These are phyloP conservation scores for Coluber constrictor DNA, from an alignment of 2,797 vertebrate species.

Conservation along the genomic window DNA sequence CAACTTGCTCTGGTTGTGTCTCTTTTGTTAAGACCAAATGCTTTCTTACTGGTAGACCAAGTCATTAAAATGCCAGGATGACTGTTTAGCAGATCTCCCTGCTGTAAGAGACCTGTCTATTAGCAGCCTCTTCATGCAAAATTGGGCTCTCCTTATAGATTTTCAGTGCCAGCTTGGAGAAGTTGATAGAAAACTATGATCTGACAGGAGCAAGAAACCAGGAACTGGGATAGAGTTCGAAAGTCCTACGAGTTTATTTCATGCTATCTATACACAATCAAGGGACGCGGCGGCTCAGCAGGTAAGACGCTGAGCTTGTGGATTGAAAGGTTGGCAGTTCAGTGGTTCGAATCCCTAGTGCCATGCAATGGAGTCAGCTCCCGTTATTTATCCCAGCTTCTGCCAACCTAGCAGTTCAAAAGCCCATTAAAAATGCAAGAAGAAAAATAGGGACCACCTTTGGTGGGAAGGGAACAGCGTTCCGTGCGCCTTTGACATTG, in stretches of 20 bases:
- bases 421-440: no score
- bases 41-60: background rate
- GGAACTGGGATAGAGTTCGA: background rate
- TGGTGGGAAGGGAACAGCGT: no score
- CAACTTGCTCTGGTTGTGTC: slow-evolving; percentile 14
- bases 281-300: no score
- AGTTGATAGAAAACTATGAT: background rate
- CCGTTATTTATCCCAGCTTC: no score
- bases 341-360: no score
- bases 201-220: background rate
- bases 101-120: background rate
- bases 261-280: background rate
- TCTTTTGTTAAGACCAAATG: background rate
- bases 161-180: no score
- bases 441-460: no score
- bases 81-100: background rate
- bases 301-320: no score
- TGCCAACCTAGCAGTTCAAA: no score
- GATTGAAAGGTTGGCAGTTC: no score
- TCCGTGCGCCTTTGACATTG: no score
- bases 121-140: background rate
- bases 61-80: background rate
- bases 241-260: background rate
- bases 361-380: no score
- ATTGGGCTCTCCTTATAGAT: background rate